Conservation (phyloP, 23 tunicate species). For the Clavelina lepadiformis region DNA sequence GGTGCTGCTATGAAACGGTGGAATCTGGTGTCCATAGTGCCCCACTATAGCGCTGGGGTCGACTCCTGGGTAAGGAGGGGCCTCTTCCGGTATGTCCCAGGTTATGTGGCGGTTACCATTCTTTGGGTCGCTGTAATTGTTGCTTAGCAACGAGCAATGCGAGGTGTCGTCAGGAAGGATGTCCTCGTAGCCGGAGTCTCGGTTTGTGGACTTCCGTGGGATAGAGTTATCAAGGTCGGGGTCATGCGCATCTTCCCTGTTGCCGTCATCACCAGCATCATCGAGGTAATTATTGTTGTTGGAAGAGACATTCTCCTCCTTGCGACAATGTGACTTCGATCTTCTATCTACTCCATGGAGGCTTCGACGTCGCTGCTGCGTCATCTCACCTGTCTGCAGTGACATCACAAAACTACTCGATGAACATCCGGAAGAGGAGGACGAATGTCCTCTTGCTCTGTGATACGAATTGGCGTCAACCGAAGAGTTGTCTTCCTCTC, state of each 20-base stretch:
- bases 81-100: constrained; percentile 38
- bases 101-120: constrained; percentile 11
- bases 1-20: constrained; percentile 3
- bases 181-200: constrained; percentile 60
- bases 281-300: neutral
- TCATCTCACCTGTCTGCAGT: constrained; percentile 15
- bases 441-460: constrained; percentile 8
- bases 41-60: neutral
- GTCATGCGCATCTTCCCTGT: neutral
- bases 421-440: constrained; percentile 34
- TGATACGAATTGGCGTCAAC: neutral
- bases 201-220: constrained; percentile 18
- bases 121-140: too few species aligned
- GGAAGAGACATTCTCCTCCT: neutral
- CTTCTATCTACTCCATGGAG: neutral
- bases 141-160: neutral
- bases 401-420: constrained; percentile 15
- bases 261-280: neutral
- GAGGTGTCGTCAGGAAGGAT: neutral
- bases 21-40: neutral
- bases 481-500: neutral
- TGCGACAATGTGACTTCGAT: neutral
- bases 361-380: constrained; percentile 5
- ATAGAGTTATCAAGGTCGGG: neutral
- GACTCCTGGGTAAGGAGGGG: neutral